Evolutionary conservation across 2,113 vertebrate genomes (phyloP).

Genomic region (Cyphomyrus plagiostoma): DNA sequence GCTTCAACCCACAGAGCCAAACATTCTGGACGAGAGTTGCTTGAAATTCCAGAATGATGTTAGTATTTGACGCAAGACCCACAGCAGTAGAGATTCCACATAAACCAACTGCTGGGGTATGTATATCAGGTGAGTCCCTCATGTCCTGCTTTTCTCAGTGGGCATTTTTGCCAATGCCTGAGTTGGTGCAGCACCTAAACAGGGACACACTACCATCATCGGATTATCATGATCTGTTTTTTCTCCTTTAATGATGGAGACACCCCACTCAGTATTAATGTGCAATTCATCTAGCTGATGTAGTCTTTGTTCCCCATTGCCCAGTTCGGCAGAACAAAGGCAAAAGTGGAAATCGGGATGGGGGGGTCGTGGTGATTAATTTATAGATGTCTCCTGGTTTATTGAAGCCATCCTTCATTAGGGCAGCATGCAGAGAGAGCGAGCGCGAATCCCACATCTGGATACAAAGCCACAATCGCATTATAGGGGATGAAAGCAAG

Average conservation of each 20-base stretch:
- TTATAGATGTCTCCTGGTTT: not conserved
- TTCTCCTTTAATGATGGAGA: not conserved
- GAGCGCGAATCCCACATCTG: not conserved
- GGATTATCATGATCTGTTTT: not conserved
- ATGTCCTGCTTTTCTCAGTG: not conserved
- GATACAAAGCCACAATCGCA: not conserved
- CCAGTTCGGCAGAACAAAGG: not conserved
- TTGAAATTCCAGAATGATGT: not conserved
- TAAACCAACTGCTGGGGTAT: not conserved
- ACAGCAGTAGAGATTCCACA: not conserved
- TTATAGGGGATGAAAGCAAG: not conserved
- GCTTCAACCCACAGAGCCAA: not conserved
- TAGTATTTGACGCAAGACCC: not conserved
- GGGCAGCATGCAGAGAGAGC: not conserved
- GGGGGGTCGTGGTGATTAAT: not conserved
- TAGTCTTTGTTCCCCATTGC: not conserved
- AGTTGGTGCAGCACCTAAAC: not conserved
- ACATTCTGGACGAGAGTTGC: not conserved
- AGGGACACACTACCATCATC: not conserved
- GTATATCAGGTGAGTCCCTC: not conserved
- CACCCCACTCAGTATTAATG: not conserved
- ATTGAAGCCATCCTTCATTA: slow-evolving; percentile 1
- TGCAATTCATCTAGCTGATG: not conserved
- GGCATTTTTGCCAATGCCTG: not conserved
- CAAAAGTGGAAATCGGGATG: not conserved